Base-by-base conservation (phyloP, 2,113 vertebrate species). In the Ammodytes marinus region DNA sequence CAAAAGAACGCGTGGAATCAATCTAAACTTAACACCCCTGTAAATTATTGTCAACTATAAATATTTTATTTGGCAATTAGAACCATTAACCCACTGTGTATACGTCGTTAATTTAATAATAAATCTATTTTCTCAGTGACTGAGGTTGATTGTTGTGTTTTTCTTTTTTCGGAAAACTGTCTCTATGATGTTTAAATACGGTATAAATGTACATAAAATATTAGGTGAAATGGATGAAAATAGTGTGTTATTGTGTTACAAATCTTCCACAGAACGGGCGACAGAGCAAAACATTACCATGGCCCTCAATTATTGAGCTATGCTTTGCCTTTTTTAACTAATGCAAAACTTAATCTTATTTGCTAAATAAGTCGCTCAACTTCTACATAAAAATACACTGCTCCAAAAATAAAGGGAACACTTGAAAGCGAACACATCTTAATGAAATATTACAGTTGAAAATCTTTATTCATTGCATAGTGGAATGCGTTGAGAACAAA, bases 121-220 rank as follows among this genome's bases (percentile, higher is more conserved):
- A 93, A 92, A 94, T 88, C 53, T 90, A 93, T 94, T 93, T 93
- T 93, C 90, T 93, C 90, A 92, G 65, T 90, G 45, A 74, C 40
- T 46, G 50, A 66, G 68, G 10, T 50, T 53, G 37, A 39, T 42
- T 13, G 5, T 75, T 73, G 27, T 52, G 43, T 3, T 42, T 85
- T 75, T 65, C 60, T 52, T 1, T 5, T 4, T 40, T 35, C 45
- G 49, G 4, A 7, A 64, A 59, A 40, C 14, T 46, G 42, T 55
- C 43, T 58, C 17, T 19, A 3, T 49, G 65, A 76, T 39, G 37
- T n/a, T 14, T 55, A 2, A 55, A n/a, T 68, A 10, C 14, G 7
- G 37, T 17, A 2, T 58, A 6, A 42, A 57, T 14, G 4, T 27
- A 27, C 27, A 27, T 27, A 27, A 27, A 27, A 27, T 27, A 27